These are phyloP conservation scores for Laodelphax striatellus DNA, from an alignment of 1,140 invertebrate species.

Conservation along the genomic window DNA sequence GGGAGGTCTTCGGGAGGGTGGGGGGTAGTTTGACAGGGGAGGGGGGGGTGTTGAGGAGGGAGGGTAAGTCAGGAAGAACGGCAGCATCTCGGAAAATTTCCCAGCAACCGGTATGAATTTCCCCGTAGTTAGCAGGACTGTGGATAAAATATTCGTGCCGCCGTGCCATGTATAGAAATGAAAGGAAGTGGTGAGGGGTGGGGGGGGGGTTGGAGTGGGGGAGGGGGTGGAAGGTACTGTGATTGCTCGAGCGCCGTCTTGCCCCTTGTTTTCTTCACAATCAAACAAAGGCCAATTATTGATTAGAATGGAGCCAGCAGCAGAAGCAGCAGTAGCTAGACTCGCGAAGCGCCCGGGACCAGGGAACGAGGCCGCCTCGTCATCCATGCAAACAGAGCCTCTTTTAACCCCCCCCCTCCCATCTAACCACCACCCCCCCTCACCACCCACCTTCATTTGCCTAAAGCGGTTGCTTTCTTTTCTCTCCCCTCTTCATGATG, in stretches of 20 bases:
- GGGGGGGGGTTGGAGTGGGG: too few species aligned
- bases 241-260: background rate
- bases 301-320: constrained; percentile 1
- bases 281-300: constrained; percentile 4
- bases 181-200: background rate
- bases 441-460: too few species aligned
- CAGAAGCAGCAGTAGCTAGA: background rate
- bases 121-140: background rate
- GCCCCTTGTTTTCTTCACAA: constrained; percentile 3
- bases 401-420: too few species aligned
- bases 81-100: background rate
- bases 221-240: background rate
- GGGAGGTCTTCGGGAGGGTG: too few species aligned
- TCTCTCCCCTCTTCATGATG: too few species aligned
- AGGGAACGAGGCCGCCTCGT: background rate
- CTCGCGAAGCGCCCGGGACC: too few species aligned
- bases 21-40: too few species aligned
- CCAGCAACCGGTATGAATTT: background rate
- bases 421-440: too few species aligned
- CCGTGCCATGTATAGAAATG: too few species aligned
- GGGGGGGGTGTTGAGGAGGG: too few species aligned
- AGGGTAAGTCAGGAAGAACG: too few species aligned
- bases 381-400: background rate
- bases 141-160: background rate
- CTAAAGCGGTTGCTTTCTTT: too few species aligned